These are phyloP conservation scores for Drosophila gaucha DNA, from an alignment of 2,888 invertebrate species.

Conservation along the genomic window DNA sequence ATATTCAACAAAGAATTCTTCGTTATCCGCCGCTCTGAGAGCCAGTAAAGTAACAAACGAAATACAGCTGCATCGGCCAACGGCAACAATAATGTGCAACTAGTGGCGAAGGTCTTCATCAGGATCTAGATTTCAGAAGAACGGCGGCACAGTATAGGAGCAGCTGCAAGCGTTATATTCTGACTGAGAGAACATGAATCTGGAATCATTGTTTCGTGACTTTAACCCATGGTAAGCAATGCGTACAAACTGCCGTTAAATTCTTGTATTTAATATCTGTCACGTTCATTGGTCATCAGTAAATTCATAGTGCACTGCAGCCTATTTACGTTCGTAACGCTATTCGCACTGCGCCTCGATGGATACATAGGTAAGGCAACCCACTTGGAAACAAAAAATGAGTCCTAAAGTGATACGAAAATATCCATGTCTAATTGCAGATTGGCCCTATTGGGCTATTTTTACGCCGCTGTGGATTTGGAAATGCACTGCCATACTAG, in stretches of 20 bases:
- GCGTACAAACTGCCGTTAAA: not conserved
- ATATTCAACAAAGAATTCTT: not conserved
- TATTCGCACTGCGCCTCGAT: slow-evolving; percentile 96
- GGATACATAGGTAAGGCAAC: slow-evolving; percentile 87
- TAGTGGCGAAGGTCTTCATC: slow-evolving; percentile 51
- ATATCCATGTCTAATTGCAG: slow-evolving; percentile 65
- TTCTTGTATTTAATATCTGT: slow-evolving; percentile 58
- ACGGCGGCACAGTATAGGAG: not conserved
- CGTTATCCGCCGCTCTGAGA: not conserved
- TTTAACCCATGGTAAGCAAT: slow-evolving; percentile 94
- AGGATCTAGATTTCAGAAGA: slow-evolving; percentile 24
- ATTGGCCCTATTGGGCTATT: slow-evolving; percentile 98
- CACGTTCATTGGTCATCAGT: slow-evolving; percentile 88
- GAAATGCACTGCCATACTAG: slow-evolving; percentile 95
- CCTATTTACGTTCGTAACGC: slow-evolving; percentile 94
- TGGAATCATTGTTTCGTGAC: slow-evolving; percentile 95
- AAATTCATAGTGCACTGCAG: slow-evolving; percentile 98
- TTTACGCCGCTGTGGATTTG: slow-evolving; percentile 99
- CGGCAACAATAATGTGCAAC: slow-evolving; percentile 65
- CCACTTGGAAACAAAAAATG: not conserved
- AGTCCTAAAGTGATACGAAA: not conserved
- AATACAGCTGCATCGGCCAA: not conserved
- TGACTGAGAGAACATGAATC: slow-evolving; percentile 88
- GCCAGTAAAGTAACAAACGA: not conserved
- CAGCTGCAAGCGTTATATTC: not conserved